Evolutionary conservation across 1,140 invertebrate species (phyloP), one percentile per base, ranked within the genome.

Genomic region (Drosophila ohnishii): DNA sequence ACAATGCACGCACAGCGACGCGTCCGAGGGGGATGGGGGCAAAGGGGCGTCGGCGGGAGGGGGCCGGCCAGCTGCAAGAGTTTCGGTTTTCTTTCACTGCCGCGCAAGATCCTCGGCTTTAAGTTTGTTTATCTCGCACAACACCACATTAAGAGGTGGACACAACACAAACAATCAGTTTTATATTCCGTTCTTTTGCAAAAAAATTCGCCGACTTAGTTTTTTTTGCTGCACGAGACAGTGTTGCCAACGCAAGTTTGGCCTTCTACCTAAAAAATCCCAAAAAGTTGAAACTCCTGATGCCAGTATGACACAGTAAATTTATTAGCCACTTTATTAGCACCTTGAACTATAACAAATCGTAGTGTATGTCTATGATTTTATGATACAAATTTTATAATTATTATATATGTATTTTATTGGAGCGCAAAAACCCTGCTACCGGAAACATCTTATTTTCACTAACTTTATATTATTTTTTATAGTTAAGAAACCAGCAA

Each of bases 11-110:
- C 44, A 60, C 58, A 51, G 45, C 19, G 34, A 16, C 45, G 47
- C 59, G 59, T 53, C 47, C 59, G 59, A 53, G 32, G 59, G 59
- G 45, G 34, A 62, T 56, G 19, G 50, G 59, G 59, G 47, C 22
- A 5, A 34, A 34, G 59, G 59, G 47, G 47, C 32, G 59, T 35
- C 45, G 45, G 58, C 58, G 45, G 59, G 34, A 32, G 57, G 57
- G 44, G 57, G 19, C 44, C 47, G 47, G 30, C 59, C 59, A 62
- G 59, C 59, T 53, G 59, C 47, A 62, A 30, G 30, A 53, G n/a
- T 28, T 39, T 53, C 34, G 7, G n/a, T 32, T 62, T 57, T 42
- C 11, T 13, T 57, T 25, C 19, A 42, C 55, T 28, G 55, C 35
- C 35, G 13, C 14, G 19, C n/a, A 10, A 53, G 8, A 14, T 9